Conservation (phyloP, 2,797 vertebrate genomes). For the Sebastes melanostomus region DNA sequence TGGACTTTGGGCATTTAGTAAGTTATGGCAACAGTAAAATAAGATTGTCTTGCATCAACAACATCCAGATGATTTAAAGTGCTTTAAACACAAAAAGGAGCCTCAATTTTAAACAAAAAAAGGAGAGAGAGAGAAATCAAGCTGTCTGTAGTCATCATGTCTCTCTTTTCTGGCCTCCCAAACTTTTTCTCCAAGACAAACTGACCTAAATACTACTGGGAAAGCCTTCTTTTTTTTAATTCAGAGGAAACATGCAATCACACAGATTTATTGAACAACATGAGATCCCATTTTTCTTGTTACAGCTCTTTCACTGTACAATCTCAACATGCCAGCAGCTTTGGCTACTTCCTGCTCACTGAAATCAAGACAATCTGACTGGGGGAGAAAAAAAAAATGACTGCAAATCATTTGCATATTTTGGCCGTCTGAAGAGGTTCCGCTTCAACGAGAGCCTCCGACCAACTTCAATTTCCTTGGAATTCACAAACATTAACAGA, state of each 20-base stretch:
- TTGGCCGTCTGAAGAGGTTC: neutral
- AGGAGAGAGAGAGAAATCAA: neutral
- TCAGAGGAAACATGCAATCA: neutral
- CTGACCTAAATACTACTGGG: conserved; percentile 13
- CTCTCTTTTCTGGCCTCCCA: neutral
- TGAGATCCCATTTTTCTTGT: neutral
- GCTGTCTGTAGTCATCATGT: neutral
- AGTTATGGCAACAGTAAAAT: neutral
- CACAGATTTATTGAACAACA: neutral
- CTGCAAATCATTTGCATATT: conserved; percentile 52
- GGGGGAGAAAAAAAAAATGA: neutral
- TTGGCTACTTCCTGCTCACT: neutral
- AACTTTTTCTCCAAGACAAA: neutral
- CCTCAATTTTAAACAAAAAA: neutral
- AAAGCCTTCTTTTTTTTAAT: neutral
- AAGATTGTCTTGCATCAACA: neutral
- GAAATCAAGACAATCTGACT: conserved; percentile 41
- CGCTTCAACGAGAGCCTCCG: neutral
- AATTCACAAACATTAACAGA: conserved; percentile 51
- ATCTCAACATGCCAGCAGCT: neutral
- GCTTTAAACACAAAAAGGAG: neutral
- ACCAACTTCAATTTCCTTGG: conserved; percentile 46
- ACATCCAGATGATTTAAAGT: neutral
- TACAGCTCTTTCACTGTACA: neutral
- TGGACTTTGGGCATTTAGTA: neutral